phyloP scores from a whole-genome alignment of 1,140 invertebrate species.

The Chlorops oryzae region DNA sequence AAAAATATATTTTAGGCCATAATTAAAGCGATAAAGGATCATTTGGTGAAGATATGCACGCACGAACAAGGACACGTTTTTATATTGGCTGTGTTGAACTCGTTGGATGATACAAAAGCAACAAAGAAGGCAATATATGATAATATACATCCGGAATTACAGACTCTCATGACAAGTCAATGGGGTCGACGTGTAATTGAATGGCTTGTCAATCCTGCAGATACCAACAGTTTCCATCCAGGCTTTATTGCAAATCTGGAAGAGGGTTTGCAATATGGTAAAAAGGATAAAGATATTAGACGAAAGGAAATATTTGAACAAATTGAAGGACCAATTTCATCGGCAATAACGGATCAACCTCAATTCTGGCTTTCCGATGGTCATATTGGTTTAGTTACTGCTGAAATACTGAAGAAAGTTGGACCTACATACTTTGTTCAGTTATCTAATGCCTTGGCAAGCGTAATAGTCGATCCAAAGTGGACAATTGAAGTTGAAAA shows the following conservation, averaged over 20 bases:
- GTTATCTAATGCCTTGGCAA: slow-evolving; percentile 49
- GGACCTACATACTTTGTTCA: slow-evolving; percentile 29
- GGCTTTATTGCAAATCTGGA: slow-evolving; percentile 62
- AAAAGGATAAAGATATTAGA: slow-evolving; percentile 69
- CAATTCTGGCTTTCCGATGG: slow-evolving; percentile 64
- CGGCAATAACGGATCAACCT: slow-evolving; percentile 57
- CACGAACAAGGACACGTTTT: slow-evolving; percentile 84
- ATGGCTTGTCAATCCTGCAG: slow-evolving; percentile 76
- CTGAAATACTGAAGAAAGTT: slow-evolving; percentile 61
- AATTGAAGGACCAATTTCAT: slow-evolving; percentile 58
- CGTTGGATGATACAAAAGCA: slow-evolving; percentile 88
- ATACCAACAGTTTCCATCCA: slow-evolving; percentile 70
- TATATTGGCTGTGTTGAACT: slow-evolving; percentile 77
- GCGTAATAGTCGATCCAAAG: slow-evolving; percentile 48
- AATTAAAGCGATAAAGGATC: slow-evolving; percentile 78
- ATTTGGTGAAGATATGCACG: slow-evolving; percentile 69
- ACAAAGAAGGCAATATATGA: slow-evolving; percentile 75
- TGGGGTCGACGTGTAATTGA: slow-evolving; percentile 68
- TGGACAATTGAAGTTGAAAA: slow-evolving; percentile 43
- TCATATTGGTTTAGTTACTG: slow-evolving; percentile 62
- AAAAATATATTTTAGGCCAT: slow-evolving; percentile 50
- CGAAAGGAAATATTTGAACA: slow-evolving; percentile 67
- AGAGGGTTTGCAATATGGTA: slow-evolving; percentile 66
- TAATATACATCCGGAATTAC: slow-evolving; percentile 66
- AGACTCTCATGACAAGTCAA: slow-evolving; percentile 65